Base-by-base conservation (phyloP, 2,888 invertebrate species). In the Chloromyia formosa region DNA sequence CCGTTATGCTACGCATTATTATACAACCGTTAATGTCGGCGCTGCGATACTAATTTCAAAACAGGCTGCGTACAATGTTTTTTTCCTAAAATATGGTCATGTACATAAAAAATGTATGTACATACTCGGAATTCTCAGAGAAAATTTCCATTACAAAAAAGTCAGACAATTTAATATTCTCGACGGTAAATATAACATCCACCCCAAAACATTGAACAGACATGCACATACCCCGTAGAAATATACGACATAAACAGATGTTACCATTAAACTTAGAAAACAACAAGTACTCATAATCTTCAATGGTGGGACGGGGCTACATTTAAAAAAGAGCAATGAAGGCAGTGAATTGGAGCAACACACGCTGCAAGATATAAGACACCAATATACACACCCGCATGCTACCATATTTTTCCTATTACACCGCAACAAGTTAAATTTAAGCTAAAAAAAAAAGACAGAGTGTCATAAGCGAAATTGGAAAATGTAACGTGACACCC, bases 401-500 rank as follows among this genome's bases (percentile, higher is more conserved):
- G 20, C 20, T 56, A 18, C 18, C 22, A 56, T 56, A 10, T 56
- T 56, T 40, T 40, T 62, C 49, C 49, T n/a, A n/a, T n/a, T n/a
- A n/a, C 49, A 49, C 49, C 49, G 16, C 49, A 49, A 49, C 49
- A 49, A 49, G 14, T 49, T n/a, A n/a, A 49, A 49, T 49, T 49
- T 49, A 7, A n/a, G 49, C 16, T 2, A 10, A 10, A 49, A 49
- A 49, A 49, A n/a, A 12, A 49, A n/a, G 49, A 49, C 12, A 49
- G 10, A 49, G 49, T 49, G 49, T 49, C 16, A 49, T 12, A 49
- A 49, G 49, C 49, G 16, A 69, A 69, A 69, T 69, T 69, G 68
- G 68, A 69, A 69, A 69, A 69, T 69, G 54, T 35, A 69, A 69
- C 68, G 53, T 69, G 68, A 69, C 68, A 69, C 68, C 27, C 49